Base-by-base conservation (phyloP, 2,888 invertebrate species). In the Erynnis tages region DNA sequence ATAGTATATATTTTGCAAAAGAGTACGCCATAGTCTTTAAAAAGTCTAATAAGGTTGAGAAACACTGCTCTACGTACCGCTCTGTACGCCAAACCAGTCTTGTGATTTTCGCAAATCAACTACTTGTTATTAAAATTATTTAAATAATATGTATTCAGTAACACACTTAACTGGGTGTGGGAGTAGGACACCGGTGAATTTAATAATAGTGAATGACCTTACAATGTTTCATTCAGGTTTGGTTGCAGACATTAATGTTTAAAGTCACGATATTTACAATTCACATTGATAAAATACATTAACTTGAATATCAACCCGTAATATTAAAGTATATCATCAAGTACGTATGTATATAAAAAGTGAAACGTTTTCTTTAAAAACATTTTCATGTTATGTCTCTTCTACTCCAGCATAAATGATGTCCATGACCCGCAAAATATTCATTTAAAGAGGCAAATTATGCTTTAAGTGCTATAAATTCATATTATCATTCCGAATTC, bases 51-150 rank as follows among this genome's bases (percentile, higher is more conserved):
- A n/a, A n/a, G n/a, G n/a, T n/a, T n/a, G n/a, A n/a, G n/a, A n/a
- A n/a, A n/a, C n/a, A 8, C 11, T 16, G 8, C 8, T 1, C 16
- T 32, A 8, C 0, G 14, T 2, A 6, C 7, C 16, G 34, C 34
- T 58, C 62, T 49, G 60, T 63, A 57, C 60, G 63, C 53, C 55
- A 65, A 69, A 73, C 72, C 63, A 66, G 71, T 67, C 62, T 63
- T 55, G 57, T 43, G 43, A 32, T 41, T 49, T 49, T 40, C 38
- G 34, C 49, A 50, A 50, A 50, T 25, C 29, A 10, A 7, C 37
- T 37, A 17, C 38, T 48, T 30, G 3, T 5, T 45, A 23, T 45
- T 50, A 29, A 44, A 50, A 52, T 44, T 30, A 30, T 47, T 46
- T 37, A 44, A 52, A 41, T 48, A 35, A 40, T 37, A 37, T 19